Conservation (phyloP, 2,888 invertebrate genomes). For the Andrena fulva region DNA sequence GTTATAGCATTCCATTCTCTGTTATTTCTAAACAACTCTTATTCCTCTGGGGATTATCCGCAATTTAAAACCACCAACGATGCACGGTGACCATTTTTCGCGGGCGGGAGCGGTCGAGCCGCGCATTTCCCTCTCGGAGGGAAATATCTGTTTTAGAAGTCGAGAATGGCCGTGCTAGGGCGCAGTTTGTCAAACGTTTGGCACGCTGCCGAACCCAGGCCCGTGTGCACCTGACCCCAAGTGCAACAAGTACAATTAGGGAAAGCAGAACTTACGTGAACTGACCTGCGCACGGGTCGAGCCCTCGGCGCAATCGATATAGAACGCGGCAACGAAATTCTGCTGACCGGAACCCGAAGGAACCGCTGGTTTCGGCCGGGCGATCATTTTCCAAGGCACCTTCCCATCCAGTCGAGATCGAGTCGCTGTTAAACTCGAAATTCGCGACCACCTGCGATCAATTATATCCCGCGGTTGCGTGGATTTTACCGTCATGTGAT, state of each 20-base stretch:
- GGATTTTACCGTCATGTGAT: background rate
- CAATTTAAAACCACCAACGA: background rate
- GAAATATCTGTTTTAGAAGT: conserved; percentile 42
- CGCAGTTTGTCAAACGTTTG: conserved; percentile 72
- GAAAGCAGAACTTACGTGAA: conserved; percentile 70
- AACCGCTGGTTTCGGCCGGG: conserved; percentile 22
- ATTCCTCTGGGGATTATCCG: background rate
- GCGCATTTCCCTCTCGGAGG: conserved; percentile 1
- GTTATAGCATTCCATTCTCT: background rate
- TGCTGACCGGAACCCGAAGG: conserved; percentile 55
- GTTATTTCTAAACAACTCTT: background rate
- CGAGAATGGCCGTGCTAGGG: conserved; percentile 34
- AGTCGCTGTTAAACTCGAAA: conserved; percentile 5
- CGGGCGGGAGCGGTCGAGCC: background rate
- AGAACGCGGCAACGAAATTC: conserved; percentile 42
- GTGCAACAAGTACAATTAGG: conserved; percentile 80
- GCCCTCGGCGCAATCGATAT: conserved; percentile 61
- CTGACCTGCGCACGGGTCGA: conserved; percentile 69
- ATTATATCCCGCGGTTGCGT: background rate
- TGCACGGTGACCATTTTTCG: background rate
- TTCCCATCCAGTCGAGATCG: background rate
- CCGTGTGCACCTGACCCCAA: conserved; percentile 67
- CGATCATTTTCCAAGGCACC: conserved; percentile 10
- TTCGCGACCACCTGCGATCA: background rate
- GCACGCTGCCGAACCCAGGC: conserved; percentile 68